Base-by-base conservation (phyloP, 2,797 vertebrate species). In the Amazona ochrocephala region DNA sequence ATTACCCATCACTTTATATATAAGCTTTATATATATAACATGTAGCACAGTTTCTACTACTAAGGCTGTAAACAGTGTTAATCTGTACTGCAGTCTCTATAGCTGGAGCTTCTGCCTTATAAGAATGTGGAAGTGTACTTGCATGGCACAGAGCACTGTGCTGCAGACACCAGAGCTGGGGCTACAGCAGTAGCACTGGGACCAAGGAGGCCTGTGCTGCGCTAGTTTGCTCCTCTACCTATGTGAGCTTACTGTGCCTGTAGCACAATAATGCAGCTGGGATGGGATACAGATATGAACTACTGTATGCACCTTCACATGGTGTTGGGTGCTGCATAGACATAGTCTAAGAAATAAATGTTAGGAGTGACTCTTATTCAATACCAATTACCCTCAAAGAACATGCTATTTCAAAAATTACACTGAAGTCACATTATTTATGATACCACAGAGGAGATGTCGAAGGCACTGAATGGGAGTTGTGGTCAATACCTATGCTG, bases 401-500 rank as follows among this genome's bases (percentile, higher is more conserved):
- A 30, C 19, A 47, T 6, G 15, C 29, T 76, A 9, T 56, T 73
- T 84, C 30, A 30, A 48, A 84, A 89, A 26, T 47, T 64, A 53
- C 10, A 47, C 13, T 76, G 50, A 54, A 66, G 23, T 39, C 15
- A 32, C 6, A 3, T n/a, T 45, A 34, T n/a, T 81, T 75, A 6
- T 48, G 44, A 76, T 15, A 61, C 8, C 9, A 8, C 5, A 17
- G 14, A 79, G 26, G n/a, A 80, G 10, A n/a, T 22, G 51, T 5
- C 12, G 50, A 51, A 89, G 26, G 37, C 14, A 41, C 14, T 51
- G 29, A 16, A 14, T 54, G 13, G 41, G 3, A 84, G 24, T 4
- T 13, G 20, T 29, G 19, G 13, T 80, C 70, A 74, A 7, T 53
- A n/a, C 9, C 56, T 24, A 4, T 0, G 0, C 11, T 47, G 11